Base-by-base conservation (phyloP, 2,113 vertebrate genomes). In the Xyrauchen texanus region DNA sequence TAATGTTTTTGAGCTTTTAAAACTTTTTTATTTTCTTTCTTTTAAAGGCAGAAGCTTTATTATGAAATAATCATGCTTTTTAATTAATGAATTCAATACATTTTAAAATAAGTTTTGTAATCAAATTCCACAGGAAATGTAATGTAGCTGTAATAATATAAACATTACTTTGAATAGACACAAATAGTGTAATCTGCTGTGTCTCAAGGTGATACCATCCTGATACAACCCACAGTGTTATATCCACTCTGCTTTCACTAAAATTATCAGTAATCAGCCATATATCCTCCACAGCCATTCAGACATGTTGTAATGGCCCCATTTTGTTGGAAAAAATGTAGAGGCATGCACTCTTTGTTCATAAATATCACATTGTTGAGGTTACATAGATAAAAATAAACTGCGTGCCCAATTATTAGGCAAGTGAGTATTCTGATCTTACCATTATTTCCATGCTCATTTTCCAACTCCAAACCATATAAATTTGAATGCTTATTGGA, bases 191-290 rank as follows among this genome's bases (percentile, higher is more conserved):
- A 3, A 11, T 21, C 46, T 58, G 13, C 13, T 44, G 16, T 10
- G 12, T 42, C 61, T 42, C 10, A 58, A 8, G 8, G 55, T 58
- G 13, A 15, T 15, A 58, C 55, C 3, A 11, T 34, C 21, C 21
- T 34, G 1, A 34, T 34, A 34, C 21, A 9, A 52, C n/a, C 7
- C 34, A 44, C 1, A n/a, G 67, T 53, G 10, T 52, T 10, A 69
- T 34, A 10, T 71, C 3, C 68, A 71, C 69, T 10, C 68, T 55
- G 52, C 53, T 58, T 71, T 71, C 42, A 58, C 69, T 58, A 42
- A 34, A 42, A 58, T 72, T 72, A 72, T 72, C 69, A 58, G 12
- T 46, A 58, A 58, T 72, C 69, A 72, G 21, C 53, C 42, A 44
- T 72, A 46, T 46, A 58, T 45, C 53, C 13, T 45, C 69, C 21